Evolutionary conservation across 2,797 vertebrate species (phyloP).

Genomic region (Acropternis orthonyx): DNA sequence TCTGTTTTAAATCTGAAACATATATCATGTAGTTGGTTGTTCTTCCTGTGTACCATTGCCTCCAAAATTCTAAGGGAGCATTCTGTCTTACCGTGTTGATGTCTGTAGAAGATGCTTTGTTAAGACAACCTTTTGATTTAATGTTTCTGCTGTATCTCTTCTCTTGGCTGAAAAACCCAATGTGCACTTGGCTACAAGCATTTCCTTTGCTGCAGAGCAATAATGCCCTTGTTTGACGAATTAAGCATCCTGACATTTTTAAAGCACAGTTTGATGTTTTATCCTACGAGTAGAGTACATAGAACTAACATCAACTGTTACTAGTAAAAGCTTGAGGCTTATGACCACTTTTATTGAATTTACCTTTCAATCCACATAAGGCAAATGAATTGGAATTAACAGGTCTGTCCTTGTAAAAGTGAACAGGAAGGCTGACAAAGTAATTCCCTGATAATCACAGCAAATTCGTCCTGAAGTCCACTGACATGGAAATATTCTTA

Average conservation of each 20-base stretch:
- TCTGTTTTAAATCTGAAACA: constrained; percentile 42
- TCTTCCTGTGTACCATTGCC: constrained; percentile 63
- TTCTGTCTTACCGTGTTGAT: constrained; percentile 54
- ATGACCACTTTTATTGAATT: constrained; percentile 63
- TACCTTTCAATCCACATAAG: constrained; percentile 75
- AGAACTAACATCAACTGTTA: constrained; percentile 56
- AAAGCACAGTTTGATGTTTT: constrained; percentile 35
- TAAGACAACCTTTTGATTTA: constrained; percentile 79
- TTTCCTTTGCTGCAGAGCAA: constrained; percentile 45
- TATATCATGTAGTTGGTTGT: constrained; percentile 68
- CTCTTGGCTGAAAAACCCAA: constrained; percentile 48
- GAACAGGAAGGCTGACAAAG: constrained; percentile 77
- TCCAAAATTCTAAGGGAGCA: constrained; percentile 75
- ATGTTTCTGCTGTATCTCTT: constrained; percentile 72
- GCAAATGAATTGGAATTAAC: constrained; percentile 86
- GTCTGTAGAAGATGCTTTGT: constrained; percentile 63
- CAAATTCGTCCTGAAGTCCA: constrained; percentile 83
- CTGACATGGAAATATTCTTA: constrained; percentile 86
- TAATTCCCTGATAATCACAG: constrained; percentile 82
- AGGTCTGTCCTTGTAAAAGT: constrained; percentile 78
- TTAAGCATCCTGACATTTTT: constrained; percentile 55
- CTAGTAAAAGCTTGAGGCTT: constrained; percentile 66
- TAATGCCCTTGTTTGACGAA: constrained; percentile 45
- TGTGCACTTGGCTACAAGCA: constrained; percentile 18
- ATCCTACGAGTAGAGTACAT: constrained; percentile 13